A percentile compares a stretch with the other conserved stretches of the same genome.
Evolutionary conservation across 2,888 invertebrate species (phyloP).

Genomic region (Plagodis dolabraria): DNA sequence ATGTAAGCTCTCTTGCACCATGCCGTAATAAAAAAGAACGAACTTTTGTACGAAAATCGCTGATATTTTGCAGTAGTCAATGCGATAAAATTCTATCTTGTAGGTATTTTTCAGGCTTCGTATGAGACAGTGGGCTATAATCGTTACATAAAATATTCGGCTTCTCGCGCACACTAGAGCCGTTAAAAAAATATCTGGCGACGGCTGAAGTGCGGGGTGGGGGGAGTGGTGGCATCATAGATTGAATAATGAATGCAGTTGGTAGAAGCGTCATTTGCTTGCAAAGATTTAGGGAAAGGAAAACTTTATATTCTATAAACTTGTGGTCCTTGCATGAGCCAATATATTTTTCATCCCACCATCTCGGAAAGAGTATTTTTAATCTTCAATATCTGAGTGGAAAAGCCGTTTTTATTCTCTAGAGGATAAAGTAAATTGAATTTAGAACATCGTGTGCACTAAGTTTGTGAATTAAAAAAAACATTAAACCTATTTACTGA

Average conservation of each 20-base stretch:
- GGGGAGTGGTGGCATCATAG: conserved; percentile 16
- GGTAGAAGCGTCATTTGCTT: conserved; percentile 21
- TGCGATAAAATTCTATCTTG: conserved; percentile 1
- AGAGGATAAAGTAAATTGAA: too few species aligned
- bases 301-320: too few species aligned
- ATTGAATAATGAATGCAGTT: conserved; percentile 14
- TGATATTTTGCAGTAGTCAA: background rate
- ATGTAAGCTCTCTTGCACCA: conserved; percentile 1
- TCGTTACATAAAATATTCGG: conserved; percentile 42
- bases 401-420: too few species aligned
- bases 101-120: conserved; percentile 16
- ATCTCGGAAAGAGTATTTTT: too few species aligned
- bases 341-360: too few species aligned
- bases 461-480: too few species aligned
- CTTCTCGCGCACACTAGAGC: conserved; percentile 21
- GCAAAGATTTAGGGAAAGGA: too few species aligned
- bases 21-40: conserved; percentile 4
- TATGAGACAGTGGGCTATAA: conserved; percentile 30
- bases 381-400: too few species aligned
- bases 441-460: too few species aligned
- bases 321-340: too few species aligned
- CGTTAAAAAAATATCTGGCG: conserved; percentile 34
- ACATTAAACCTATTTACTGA: too few species aligned
- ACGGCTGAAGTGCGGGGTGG: conserved; percentile 12
- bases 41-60: background rate